These are phyloP conservation scores for Pseudobourletiella spinata DNA, from an alignment of 1,140 invertebrate genomes.

Conservation along the genomic window DNA sequence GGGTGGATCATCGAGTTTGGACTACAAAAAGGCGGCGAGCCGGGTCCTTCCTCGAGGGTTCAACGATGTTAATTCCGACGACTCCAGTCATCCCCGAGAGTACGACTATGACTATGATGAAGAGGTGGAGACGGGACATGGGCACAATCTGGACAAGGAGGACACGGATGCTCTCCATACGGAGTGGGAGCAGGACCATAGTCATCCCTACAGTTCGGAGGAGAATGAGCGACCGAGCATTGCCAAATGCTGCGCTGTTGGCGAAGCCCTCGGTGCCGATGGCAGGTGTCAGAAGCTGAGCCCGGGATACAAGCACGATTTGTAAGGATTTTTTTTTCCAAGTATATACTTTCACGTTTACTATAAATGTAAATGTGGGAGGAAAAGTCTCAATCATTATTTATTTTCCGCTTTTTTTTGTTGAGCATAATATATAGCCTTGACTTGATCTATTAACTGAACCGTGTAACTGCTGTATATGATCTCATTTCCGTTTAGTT, in stretches of 20 bases:
- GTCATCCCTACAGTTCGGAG: too few relatives aligned
- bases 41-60: neutral
- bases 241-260: constrained; percentile 26
- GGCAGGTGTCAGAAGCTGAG: constrained; percentile 16
- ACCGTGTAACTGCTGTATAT: too few relatives aligned
- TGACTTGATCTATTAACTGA: too few relatives aligned
- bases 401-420: too few relatives aligned
- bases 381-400: too few relatives aligned
- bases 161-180: neutral
- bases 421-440: too few relatives aligned
- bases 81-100: neutral
- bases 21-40: neutral
- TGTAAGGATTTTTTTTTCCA: too few relatives aligned
- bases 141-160: neutral
- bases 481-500: too few relatives aligned
- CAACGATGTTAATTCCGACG: neutral
- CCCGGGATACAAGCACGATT: constrained; percentile 6
- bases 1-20: neutral
- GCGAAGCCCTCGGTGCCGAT: constrained; percentile 14
- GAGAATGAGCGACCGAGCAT: constrained; percentile 12
- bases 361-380: too few relatives aligned
- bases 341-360: too few relatives aligned
- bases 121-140: neutral
- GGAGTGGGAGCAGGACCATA: neutral
- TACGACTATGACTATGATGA: neutral